A percentile compares a stretch with the other conserved stretches of the same genome.
Evolutionary conservation across 1,140 invertebrate species (phyloP).

Genomic region (Bombus pascuorum): DNA sequence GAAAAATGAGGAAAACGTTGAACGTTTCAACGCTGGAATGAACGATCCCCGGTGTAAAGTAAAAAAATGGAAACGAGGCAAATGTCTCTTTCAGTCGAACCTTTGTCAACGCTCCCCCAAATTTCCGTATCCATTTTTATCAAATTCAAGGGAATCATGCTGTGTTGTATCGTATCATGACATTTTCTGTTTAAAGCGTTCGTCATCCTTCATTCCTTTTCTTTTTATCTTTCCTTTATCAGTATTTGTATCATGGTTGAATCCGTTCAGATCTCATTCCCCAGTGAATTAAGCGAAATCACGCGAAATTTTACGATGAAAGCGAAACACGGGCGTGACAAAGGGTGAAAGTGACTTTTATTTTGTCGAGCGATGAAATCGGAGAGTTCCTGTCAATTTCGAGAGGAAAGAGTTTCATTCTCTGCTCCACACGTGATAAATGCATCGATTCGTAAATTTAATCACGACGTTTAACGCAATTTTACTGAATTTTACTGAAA

Average conservation of each 20-base stretch:
- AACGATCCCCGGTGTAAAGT: neutral
- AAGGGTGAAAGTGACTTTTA: slow-evolving; percentile 1
- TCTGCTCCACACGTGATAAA: neutral
- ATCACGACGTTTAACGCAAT: neutral
- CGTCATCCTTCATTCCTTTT: neutral
- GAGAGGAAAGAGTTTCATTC: neutral
- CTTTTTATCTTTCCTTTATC: neutral
- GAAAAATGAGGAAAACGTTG: neutral
- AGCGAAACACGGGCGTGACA: neutral
- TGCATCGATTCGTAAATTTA: neutral
- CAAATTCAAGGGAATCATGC: neutral
- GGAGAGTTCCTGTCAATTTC: neutral
- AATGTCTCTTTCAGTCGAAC: neutral
- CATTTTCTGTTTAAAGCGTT: neutral
- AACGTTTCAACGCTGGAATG: neutral
- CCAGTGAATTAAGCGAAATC: neutral
- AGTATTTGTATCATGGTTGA: neutral
- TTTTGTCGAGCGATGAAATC: slow-evolving; percentile 10
- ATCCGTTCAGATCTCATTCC: neutral
- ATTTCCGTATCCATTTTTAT: neutral
- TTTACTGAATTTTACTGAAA: neutral
- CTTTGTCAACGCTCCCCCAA: neutral
- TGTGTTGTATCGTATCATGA: neutral
- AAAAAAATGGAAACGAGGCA: slow-evolving; percentile 3
- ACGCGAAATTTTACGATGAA: neutral